These are phyloP conservation scores for Raphicerus campestris DNA, from an alignment of 2,113 vertebrate species.

Conservation along the genomic window DNA sequence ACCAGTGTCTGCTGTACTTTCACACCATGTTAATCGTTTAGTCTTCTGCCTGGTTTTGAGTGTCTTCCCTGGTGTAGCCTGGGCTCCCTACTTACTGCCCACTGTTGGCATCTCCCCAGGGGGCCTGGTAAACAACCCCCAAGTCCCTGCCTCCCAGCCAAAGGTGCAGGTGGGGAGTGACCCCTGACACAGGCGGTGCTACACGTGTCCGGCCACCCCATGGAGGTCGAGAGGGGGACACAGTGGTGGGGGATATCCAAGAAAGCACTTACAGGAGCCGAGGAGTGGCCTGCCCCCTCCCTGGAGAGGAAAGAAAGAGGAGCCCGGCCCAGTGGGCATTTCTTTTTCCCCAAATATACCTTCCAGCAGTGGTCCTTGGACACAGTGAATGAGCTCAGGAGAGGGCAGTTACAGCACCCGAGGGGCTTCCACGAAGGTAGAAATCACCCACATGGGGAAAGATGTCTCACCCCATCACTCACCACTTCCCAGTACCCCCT, in stretches of 20 bases:
- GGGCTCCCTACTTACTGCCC: not conserved
- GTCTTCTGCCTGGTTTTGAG: not conserved
- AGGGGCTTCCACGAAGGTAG: accelerated
- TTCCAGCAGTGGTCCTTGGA: not conserved
- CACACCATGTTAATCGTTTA: accelerated
- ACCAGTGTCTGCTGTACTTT: accelerated
- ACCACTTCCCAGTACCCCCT: not conserved
- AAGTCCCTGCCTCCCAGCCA: not conserved
- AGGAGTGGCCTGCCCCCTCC: not conserved
- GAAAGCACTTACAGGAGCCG: not conserved
- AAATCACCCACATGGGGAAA: no score
- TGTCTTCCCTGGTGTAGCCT: accelerated
- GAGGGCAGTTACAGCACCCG: accelerated
- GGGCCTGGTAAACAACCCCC: not conserved
- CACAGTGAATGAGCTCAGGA: not conserved
- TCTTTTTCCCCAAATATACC: not conserved
- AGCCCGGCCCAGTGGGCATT: not conserved
- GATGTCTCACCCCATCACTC: accelerated
- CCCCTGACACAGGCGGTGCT: not conserved
- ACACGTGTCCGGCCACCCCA: accelerated
- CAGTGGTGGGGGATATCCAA: no score
- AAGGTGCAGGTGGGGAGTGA: not conserved
- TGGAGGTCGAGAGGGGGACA: accelerated
- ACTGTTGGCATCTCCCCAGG: accelerated
- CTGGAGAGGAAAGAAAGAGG: not conserved